These are phyloP conservation scores for Zaprionus africanus DNA, from an alignment of 1,140 invertebrate species.

Conservation along the genomic window DNA sequence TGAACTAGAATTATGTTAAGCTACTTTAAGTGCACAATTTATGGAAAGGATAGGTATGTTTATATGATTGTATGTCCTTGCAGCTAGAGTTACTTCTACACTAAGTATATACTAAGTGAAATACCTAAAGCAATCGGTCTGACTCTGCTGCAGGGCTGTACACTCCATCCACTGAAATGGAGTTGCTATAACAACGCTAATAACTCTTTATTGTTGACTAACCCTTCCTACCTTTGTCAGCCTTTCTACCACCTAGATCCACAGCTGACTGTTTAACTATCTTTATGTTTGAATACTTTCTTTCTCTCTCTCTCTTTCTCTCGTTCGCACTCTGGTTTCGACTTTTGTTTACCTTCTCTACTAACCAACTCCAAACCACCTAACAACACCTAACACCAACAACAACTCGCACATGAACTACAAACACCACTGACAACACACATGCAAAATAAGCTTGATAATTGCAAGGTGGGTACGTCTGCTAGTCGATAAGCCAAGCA, in stretches of 20 bases:
- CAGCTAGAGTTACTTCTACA: background rate
- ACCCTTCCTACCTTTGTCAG: background rate
- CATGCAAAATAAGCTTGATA: conserved; percentile 69
- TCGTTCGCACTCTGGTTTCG: conserved; percentile 12
- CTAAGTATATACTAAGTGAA: too few species aligned
- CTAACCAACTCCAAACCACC: conserved; percentile 22
- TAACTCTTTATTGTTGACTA: background rate
- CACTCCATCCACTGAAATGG: background rate
- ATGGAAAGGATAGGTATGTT: background rate
- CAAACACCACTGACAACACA: conserved; percentile 37
- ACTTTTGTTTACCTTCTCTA: conserved; percentile 40
- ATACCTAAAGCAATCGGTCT: background rate
- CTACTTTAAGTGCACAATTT: background rate
- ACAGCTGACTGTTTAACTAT: conserved; percentile 53
- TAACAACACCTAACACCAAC: conserved; percentile 38
- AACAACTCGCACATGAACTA: conserved; percentile 26
- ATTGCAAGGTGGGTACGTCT: conserved; percentile 67
- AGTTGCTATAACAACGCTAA: background rate
- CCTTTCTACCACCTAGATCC: conserved; percentile 4
- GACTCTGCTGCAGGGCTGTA: background rate
- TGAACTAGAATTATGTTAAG: background rate
- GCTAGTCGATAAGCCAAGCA: conserved; percentile 16
- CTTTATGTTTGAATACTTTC: conserved; percentile 54
- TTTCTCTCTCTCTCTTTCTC: conserved; percentile 44
- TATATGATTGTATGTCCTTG: background rate